A percentile compares a stretch with the other conserved stretches of the same genome.
phyloP scores from a whole-genome alignment of 2,797 vertebrate genomes.

The Tangara arthus region DNA sequence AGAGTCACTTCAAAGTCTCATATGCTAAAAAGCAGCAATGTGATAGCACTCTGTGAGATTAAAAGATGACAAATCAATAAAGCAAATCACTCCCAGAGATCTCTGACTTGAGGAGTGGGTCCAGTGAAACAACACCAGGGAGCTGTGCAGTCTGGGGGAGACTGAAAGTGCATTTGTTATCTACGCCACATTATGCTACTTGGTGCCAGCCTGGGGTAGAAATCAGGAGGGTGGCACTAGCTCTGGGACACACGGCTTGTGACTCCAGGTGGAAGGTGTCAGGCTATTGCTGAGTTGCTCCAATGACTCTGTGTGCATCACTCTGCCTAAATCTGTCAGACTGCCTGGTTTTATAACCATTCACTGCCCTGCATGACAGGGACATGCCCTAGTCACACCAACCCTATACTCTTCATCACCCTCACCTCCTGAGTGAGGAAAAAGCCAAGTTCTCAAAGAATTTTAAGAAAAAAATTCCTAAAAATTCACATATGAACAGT shows the following conservation, averaged over 20 bases:
- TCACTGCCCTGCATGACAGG: background rate
- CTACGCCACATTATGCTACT: accelerated
- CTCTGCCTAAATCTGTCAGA: background rate
- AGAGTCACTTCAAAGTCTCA: background rate
- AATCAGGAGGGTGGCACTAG: background rate
- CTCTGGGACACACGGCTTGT: background rate
- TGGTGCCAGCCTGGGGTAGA: background rate
- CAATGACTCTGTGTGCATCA: accelerated
- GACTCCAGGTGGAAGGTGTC: background rate
- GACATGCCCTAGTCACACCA: background rate
- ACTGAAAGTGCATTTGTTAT: background rate
- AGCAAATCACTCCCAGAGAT: background rate
- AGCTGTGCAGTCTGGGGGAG: background rate
- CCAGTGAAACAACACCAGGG: background rate
- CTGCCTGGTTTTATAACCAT: background rate
- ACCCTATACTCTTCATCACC: accelerated
- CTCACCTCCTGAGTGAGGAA: background rate
- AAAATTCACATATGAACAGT: background rate
- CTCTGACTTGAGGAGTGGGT: background rate
- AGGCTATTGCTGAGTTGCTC: background rate
- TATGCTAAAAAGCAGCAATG: background rate
- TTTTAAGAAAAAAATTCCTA: background rate
- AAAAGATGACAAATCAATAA: background rate
- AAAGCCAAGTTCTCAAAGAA: background rate
- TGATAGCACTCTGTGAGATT: background rate